Base-by-base conservation (phyloP, 2,113 vertebrate species). In the Eolophus roseicapilla region DNA sequence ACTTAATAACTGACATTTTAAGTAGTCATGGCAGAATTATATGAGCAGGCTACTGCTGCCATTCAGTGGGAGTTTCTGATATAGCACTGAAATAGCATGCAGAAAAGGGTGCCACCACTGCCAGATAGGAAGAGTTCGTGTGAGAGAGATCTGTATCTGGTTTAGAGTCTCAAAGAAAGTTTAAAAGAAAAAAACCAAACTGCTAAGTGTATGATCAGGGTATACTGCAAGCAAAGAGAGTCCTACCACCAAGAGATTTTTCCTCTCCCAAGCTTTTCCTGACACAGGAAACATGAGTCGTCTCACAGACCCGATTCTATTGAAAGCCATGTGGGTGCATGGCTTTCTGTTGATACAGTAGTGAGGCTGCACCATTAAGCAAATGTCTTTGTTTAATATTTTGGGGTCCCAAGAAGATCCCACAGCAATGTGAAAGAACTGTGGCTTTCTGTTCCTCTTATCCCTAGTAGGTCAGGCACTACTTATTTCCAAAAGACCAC, bases 41-140 rank as follows among this genome's bases (percentile, higher is more conserved):
- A 82, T 24, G 24, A 90, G 46, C 35, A 60, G 82, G 33, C 71
- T 71, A 76, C 47, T 97, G 52, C 93, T 98, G 97, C 97, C 97
- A 59, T 89, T 78, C 60, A 80, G 96, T 93, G 97, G 96, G 12
- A 15, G 21, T 31, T 84, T 9, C 13, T 25, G 82, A 70, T 74
- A 95, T 8, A 59, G 59, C 96, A 96, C 41, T 46, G 50, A 9
- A 74, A 50, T 10, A 55, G 31, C 11, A 7, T 1, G 3, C 11
- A 69, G 46, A 50, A 44, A 35, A 83, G 29, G 3, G 3, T 71
- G 57, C 10, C 53, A 57, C 27, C 17, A 15, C 4, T 41, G 27
- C 35, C n/a, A 47, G 14, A 43, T 0, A 64, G 23, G 11, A 88
- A 50, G 6, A 57, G 12, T 1, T 82, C 10, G n/a, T 18, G 16